Evolutionary conservation across 2,113 vertebrate species (phyloP), one percentile per base, ranked within the genome.

Genomic region (Siphamia tubifer): DNA sequence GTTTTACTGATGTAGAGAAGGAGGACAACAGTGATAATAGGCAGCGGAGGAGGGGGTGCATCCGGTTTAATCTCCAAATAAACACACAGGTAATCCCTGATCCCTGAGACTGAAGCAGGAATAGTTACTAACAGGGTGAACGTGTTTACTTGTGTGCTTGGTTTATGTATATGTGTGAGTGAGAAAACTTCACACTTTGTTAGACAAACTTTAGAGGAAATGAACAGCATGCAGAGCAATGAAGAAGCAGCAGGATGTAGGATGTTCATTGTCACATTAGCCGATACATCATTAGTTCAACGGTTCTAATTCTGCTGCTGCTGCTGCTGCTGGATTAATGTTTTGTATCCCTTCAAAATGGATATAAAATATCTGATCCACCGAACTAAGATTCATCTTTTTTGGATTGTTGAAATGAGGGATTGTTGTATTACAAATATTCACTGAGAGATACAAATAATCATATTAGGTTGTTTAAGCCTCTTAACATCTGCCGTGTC

Each of bases 231-330:
- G 67, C 20, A 60, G 44, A 53, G 40, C 66, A 38, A 69, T 60
- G 54, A 58, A 65, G 31, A 68, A 67, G 25, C 83, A 74, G 76
- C 24, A 43, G 76, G 68, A 47, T 57, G 64, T 71, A 55, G 42
- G 69, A 66, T 75, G 75, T 75, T 68, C 74, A 63, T 81, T 69
- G 65, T 70, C 57, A 77, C 55, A 77, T 73, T 75, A 78, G 81
- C 47, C 68, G 80, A 9, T 40, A 35, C 71, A 76, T 84, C 78
- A 77, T 84, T 75, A 80, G 63, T 73, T 62, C 28, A 6, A 24
- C 40, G 52, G 68, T 80, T 74, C 58, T 44, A 74, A 15, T 35
- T 13, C 20, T 31, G 54, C 54, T 20, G 48, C 38, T 16, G 13
- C 24, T 20, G 48, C 38, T 16, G 13, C 24, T 28, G 82, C 64